Percentiles rank a stretch among this genome's conserved stretches.
phyloP scores from a whole-genome alignment of 2,888 invertebrate genomes.

The Flabesymbios commensalis region DNA sequence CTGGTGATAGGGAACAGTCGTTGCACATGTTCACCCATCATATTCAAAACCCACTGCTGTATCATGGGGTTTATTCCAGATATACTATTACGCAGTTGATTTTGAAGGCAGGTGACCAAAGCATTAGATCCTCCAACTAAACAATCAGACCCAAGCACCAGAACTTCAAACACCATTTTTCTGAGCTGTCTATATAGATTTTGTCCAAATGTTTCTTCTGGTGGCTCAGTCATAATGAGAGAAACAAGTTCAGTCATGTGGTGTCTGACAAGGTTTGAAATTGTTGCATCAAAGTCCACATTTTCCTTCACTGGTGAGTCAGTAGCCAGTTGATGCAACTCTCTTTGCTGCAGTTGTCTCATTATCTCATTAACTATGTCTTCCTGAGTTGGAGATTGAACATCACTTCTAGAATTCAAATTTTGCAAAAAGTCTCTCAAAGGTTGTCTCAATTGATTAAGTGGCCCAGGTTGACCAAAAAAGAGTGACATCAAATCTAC shows the following conservation, averaged over 20 bases:
- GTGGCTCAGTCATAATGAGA: no score
- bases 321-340: constrained; percentile 63
- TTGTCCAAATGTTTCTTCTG: no score
- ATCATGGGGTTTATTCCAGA: constrained; percentile 59
- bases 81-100: constrained; percentile 45
- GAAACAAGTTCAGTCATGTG: no score
- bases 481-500: constrained; percentile 60
- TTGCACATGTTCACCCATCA: constrained; percentile 44
- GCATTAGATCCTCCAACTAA: constrained; percentile 57
- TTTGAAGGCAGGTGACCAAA: constrained; percentile 56
- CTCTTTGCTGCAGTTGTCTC: no score
- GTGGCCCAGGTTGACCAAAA: constrained; percentile 60
- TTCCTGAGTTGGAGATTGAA: no score
- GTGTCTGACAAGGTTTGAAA: no score
- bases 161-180: no score
- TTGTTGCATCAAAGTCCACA: constrained; percentile 39
- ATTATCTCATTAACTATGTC: no score
- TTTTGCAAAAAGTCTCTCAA: constrained; percentile 64
- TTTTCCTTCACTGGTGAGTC: constrained; percentile 59
- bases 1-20: constrained; percentile 41
- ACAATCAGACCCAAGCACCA: constrained; percentile 59
- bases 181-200: no score
- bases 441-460: constrained; percentile 63
- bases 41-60: constrained; percentile 59
- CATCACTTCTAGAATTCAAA: no score